A percentile compares a stretch with the other conserved stretches of the same genome.
Evolutionary conservation across 2,888 invertebrate species (phyloP).

Genomic region (Agrochola macilenta): DNA sequence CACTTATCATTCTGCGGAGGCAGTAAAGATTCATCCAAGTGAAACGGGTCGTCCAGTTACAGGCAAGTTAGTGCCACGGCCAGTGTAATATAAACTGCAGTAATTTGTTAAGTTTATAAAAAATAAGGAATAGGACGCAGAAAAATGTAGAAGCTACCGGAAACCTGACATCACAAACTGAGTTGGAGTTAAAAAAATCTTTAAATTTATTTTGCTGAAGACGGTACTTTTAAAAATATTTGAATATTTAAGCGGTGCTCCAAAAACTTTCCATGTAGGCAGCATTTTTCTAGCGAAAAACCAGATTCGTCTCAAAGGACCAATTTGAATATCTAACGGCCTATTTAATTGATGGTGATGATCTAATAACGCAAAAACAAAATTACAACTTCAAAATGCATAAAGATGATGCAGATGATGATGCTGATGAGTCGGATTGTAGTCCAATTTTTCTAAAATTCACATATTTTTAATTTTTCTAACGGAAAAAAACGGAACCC

Average conservation of each 20-base stretch:
- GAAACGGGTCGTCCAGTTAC: constrained; percentile 37
- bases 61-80: constrained; percentile 11
- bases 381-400: neutral
- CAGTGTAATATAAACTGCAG: constrained; percentile 22
- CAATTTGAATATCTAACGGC: neutral
- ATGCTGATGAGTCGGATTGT: too few relatives aligned
- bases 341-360: neutral
- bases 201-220: neutral
- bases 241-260: neutral
- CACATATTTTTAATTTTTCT: too few relatives aligned
- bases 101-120: constrained; percentile 30
- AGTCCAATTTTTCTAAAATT: neutral
- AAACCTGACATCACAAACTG: neutral
- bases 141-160: constrained; percentile 17
- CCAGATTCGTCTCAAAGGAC: neutral
- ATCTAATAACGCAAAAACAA: too few relatives aligned
- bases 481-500: too few relatives aligned
- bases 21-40: constrained; percentile 33
- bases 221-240: neutral
- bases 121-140: constrained; percentile 2
- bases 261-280: neutral
- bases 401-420: too few relatives aligned
- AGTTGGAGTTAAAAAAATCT: neutral
- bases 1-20: constrained; percentile 35
- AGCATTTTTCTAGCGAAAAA: neutral